A percentile compares a stretch with the other conserved stretches of the same genome.
These are phyloP conservation scores for Sisyra nigra DNA, from an alignment of 2,888 invertebrate genomes.

Conservation along the genomic window DNA sequence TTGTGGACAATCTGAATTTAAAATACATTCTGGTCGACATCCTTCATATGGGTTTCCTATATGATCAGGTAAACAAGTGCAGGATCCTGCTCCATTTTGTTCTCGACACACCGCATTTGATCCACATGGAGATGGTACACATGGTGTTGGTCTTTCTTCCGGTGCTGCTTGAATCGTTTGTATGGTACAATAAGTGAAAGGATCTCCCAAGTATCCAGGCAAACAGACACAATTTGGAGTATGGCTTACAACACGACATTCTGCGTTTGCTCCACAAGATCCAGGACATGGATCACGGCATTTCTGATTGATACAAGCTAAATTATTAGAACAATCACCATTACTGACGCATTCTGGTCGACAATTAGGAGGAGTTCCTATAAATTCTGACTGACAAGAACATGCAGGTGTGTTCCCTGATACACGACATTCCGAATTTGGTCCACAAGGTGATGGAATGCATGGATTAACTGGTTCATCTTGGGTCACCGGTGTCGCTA, in stretches of 20 bases:
- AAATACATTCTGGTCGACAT: slow-evolving; percentile 49
- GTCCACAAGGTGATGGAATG: slow-evolving; percentile 65
- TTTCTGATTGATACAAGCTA: slow-evolving; percentile 61
- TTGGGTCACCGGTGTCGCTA: slow-evolving; percentile 28
- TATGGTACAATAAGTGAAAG: slow-evolving; percentile 46
- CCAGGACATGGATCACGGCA: slow-evolving; percentile 59
- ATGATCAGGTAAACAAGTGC: slow-evolving; percentile 44
- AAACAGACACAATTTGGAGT: slow-evolving; percentile 55
- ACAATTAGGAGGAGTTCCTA: slow-evolving; percentile 59
- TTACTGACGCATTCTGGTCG: slow-evolving; percentile 67
- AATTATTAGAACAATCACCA: slow-evolving; percentile 49
- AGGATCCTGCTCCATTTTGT: slow-evolving; percentile 23
- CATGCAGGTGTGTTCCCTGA: slow-evolving; percentile 53
- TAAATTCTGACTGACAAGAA: slow-evolving; percentile 49
- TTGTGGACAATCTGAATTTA: slow-evolving; percentile 45
- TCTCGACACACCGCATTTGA: slow-evolving; percentile 50
- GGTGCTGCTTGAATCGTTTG: slow-evolving; percentile 20
- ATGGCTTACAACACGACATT: slow-evolving; percentile 61
- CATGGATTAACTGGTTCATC: slow-evolving; percentile 45
- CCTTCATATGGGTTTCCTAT: slow-evolving; percentile 53
- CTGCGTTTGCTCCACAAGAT: slow-evolving; percentile 53
- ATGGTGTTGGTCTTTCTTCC: slow-evolving; percentile 30
- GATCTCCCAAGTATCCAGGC: slow-evolving; percentile 57
- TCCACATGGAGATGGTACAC: slow-evolving; percentile 47
- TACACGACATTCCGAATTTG: slow-evolving; percentile 54